Evolutionary conservation across 1,140 invertebrate species (phyloP), one percentile per base, ranked within the genome.

Genomic region (Chrysoperla carnea): DNA sequence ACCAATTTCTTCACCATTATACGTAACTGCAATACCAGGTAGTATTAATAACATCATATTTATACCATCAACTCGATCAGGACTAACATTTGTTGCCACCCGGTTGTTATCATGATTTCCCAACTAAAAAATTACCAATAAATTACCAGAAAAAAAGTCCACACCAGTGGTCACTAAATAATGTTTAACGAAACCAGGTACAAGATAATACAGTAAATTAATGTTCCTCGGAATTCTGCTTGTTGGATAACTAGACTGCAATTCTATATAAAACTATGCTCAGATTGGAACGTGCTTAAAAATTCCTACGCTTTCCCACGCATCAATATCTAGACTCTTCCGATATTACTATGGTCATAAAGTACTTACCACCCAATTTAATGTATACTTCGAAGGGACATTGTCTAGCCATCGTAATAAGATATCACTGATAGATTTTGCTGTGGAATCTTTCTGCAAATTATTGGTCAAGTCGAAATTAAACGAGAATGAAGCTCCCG

Each of bases 71-170:
- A 78, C 71, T 47, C 77, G 62, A 35, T 73, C 65, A 0, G 58
- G 44, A 3, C 76, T 77, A 46, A 78, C 70, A 29, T 80, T 62
- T 2, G 65, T 66, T 0, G 76, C 72, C 36, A 80, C 68, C 14
- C 82, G 62, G 37, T 64, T 64, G 36, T 76, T 71, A 52, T 84
- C 78, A 50, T 83, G 76, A 57, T 81, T 83, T 2, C 80, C 76
- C 37, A 77, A 63, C 63, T 66, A 44, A 15, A 51, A 40, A 31
- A 23, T 3, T 23, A 23, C 5, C 17, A 23, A 23, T n/a, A n/a
- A n/a, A n/a, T n/a, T n/a, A n/a, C n/a, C n/a, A n/a, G n/a, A n/a
- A n/a, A n/a, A n/a, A n/a, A n/a, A n/a, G n/a, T n/a, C n/a, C n/a
- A n/a, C n/a, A n/a, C n/a, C n/a, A n/a, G n/a, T n/a, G n/a, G n/a